Conservation (phyloP, 2,888 invertebrate species). For the Tenthredo amoena region DNA sequence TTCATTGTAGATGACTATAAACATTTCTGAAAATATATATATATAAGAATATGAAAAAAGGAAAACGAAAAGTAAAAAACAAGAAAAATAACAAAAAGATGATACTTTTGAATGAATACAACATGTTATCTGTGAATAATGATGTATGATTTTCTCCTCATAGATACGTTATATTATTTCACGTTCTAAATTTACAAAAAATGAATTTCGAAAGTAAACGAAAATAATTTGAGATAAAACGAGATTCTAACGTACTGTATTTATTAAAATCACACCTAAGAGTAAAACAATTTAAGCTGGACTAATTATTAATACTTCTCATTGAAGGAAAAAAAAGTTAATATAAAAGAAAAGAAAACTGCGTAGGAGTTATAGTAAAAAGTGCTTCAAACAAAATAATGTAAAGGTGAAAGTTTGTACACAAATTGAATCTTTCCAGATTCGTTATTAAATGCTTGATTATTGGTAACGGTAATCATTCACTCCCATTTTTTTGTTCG, state of each 20-base stretch:
- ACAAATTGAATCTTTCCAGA: slow-evolving; percentile 13
- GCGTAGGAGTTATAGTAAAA: neutral
- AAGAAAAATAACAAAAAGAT: slow-evolving; percentile 11
- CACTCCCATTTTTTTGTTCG: no score
- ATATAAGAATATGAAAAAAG: neutral
- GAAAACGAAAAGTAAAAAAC: neutral
- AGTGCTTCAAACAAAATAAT: neutral
- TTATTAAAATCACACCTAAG: slow-evolving; percentile 7
- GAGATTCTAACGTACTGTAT: neutral
- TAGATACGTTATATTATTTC: neutral
- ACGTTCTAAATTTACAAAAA: neutral
- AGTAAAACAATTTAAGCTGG: slow-evolving; percentile 19
- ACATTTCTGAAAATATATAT: slow-evolving; percentile 56
- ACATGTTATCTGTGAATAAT: slow-evolving; percentile 17
- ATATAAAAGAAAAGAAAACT: neutral
- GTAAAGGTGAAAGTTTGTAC: slow-evolving; percentile 21
- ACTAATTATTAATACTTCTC: neutral
- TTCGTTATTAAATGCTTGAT: neutral
- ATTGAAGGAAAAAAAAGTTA: neutral
- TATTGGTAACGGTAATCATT: slow-evolving; percentile 13
- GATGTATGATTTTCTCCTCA: neutral
- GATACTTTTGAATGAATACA: slow-evolving; percentile 13
- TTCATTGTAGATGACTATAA: slow-evolving; percentile 58
- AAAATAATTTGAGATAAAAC: neutral
- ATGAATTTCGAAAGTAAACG: neutral